Percentiles rank a stretch among this genome's conserved stretches.
These are phyloP conservation scores for Strigamia maritima DNA, from an alignment of 2,888 invertebrate species.

Conservation along the genomic window DNA sequence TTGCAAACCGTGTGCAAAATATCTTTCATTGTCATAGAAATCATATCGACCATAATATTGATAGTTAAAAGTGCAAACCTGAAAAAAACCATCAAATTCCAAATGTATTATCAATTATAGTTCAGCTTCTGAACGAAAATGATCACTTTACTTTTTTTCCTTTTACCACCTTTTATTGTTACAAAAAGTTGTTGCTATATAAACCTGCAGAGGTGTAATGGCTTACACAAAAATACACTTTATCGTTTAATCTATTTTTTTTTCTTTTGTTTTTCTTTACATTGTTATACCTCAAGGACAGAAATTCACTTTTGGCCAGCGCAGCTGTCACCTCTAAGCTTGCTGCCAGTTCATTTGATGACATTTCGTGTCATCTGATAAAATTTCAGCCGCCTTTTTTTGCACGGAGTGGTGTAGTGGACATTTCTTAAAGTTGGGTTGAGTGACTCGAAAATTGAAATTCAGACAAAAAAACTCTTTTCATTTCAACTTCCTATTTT, in stretches of 20 bases:
- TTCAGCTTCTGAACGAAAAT: too few species aligned
- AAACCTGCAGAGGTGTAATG: neutral
- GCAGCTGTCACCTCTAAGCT: conserved; percentile 34
- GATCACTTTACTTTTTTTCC: too few species aligned
- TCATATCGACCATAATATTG: too few species aligned
- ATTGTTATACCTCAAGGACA: conserved; percentile 33
- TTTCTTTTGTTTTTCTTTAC: conserved; percentile 11
- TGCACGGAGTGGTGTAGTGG: neutral
- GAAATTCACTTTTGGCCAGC: conserved; percentile 20
- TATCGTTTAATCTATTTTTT: conserved; percentile 12
- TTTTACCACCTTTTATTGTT: too few species aligned
- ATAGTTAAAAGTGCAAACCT: too few species aligned
- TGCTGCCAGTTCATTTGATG: conserved; percentile 32
- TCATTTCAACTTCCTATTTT: neutral
- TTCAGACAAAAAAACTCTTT: neutral
- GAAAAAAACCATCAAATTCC: too few species aligned
- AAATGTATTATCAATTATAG: too few species aligned
- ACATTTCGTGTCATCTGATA: conserved; percentile 32
- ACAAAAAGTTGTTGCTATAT: neutral
- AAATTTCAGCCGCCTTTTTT: conserved; percentile 25
- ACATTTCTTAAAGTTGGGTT: conserved; percentile 19
- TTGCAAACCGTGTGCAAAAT: too few species aligned
- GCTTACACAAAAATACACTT: neutral
- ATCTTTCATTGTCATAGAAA: too few species aligned
- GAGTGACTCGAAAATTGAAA: conserved; percentile 7